These are phyloP conservation scores for Alectura lathami DNA, from an alignment of 2,113 vertebrate species.

Conservation along the genomic window DNA sequence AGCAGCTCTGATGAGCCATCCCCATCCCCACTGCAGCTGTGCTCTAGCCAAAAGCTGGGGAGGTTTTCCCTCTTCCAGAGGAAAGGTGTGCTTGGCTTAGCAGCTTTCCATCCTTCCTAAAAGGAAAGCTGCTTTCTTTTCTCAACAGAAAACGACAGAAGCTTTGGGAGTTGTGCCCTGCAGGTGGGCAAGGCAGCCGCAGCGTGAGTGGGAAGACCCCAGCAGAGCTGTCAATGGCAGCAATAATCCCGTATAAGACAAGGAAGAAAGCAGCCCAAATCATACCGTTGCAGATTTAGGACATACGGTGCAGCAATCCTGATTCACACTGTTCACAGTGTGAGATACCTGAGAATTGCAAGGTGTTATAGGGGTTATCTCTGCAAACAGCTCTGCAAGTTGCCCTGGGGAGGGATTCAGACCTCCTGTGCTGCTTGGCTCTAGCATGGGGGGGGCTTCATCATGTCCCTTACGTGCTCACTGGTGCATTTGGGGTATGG, in stretches of 20 bases:
- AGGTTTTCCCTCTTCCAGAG: not conserved
- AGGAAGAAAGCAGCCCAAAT: not conserved
- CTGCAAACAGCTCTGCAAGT: not conserved
- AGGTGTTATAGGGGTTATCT: not conserved
- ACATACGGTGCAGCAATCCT: not conserved
- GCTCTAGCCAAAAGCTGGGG: not conserved
- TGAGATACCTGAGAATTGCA: not conserved
- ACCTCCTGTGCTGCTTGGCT: not conserved
- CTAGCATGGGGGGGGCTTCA: not conserved
- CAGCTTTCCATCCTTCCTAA: not conserved
- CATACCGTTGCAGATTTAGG: not conserved
- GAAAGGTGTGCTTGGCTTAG: not conserved
- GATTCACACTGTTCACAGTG: accelerated
- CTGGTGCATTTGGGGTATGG: not conserved
- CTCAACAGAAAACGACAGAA: not conserved
- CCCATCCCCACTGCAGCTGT: accelerated
- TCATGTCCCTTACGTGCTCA: not conserved
- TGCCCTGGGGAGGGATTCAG: not conserved
- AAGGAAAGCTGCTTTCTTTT: not conserved
- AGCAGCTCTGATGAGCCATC: not conserved
- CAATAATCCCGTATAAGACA: not conserved
- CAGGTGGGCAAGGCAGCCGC: not conserved
- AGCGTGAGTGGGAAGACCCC: not conserved
- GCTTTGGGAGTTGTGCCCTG: not conserved
- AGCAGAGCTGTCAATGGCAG: not conserved